Conservation (phyloP, 2,797 vertebrate genomes). For the Bryconaethiops microstoma region DNA sequence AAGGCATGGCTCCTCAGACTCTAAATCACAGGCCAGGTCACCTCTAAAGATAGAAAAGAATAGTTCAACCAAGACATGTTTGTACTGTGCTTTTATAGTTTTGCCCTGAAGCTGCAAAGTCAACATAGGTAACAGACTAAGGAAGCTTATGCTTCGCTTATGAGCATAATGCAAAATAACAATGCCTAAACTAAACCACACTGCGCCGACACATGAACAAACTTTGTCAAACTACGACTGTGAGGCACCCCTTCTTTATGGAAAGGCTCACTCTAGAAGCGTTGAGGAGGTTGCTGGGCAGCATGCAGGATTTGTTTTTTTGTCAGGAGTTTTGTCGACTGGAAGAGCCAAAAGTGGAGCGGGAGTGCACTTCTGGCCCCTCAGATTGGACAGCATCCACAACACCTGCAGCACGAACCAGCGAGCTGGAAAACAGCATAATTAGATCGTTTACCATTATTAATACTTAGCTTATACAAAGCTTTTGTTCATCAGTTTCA, state of each 20-base stretch:
- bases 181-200: no score
- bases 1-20: constrained; percentile 57
- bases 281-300: constrained; percentile 72
- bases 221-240: no score
- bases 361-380: background rate
- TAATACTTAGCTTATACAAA: background rate
- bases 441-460: no score
- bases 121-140: no score
- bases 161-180: no score
- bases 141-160: no score
- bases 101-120: no score
- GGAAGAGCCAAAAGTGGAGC: constrained; percentile 40
- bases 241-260: no score
- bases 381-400: constrained; percentile 40
- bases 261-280: constrained; percentile 71
- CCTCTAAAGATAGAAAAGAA: constrained; percentile 26
- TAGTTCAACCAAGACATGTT: constrained; percentile 41
- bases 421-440: constrained; percentile 66
- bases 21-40: constrained; percentile 49
- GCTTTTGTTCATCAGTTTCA: background rate
- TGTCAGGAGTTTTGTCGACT: constrained; percentile 40
- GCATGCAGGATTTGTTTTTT: background rate
- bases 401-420: constrained; percentile 68
- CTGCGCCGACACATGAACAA: no score
- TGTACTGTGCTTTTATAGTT: no score